Evolutionary conservation across 2,113 vertebrate genomes (phyloP).

Genomic region (Prolemur simus): DNA sequence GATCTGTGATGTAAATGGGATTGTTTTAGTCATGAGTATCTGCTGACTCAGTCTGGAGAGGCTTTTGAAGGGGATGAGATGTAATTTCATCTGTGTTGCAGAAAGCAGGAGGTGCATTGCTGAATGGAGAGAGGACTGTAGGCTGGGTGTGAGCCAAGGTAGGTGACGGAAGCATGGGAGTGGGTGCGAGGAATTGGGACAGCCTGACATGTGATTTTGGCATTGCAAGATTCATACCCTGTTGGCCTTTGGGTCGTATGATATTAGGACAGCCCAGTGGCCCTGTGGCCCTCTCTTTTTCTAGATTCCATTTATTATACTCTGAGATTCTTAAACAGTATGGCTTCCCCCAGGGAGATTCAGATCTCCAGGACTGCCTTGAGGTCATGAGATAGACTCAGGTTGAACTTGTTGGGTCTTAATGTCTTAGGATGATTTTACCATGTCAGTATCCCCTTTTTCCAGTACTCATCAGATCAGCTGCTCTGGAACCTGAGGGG

Average conservation of each 20-base stretch:
- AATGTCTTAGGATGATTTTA: neutral
- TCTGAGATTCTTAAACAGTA: neutral
- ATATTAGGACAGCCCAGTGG: neutral
- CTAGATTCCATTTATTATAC: neutral
- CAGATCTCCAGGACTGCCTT: neutral
- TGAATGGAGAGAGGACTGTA: constrained; percentile 20
- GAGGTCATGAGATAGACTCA: neutral
- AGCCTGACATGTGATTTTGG: constrained; percentile 16
- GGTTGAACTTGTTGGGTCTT: neutral
- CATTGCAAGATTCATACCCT: neutral
- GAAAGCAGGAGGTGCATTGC: constrained; percentile 19
- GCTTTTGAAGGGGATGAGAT: constrained; percentile 62
- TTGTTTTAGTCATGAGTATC: constrained; percentile 46
- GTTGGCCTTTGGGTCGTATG: constrained; percentile 2
- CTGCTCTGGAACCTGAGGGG: neutral
- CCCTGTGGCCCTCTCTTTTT: neutral
- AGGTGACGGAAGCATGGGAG: constrained; percentile 19
- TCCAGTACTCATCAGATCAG: neutral
- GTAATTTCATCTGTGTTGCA: constrained; percentile 63
- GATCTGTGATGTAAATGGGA: constrained; percentile 30
- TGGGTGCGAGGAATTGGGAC: neutral
- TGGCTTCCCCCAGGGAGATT: neutral
- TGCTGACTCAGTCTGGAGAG: constrained; percentile 57
- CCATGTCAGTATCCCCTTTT: neutral
- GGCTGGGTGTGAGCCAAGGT: constrained; percentile 33